Evolutionary conservation across 2,888 invertebrate genomes (phyloP).

Genomic region (Ganaspis brasiliensis): DNA sequence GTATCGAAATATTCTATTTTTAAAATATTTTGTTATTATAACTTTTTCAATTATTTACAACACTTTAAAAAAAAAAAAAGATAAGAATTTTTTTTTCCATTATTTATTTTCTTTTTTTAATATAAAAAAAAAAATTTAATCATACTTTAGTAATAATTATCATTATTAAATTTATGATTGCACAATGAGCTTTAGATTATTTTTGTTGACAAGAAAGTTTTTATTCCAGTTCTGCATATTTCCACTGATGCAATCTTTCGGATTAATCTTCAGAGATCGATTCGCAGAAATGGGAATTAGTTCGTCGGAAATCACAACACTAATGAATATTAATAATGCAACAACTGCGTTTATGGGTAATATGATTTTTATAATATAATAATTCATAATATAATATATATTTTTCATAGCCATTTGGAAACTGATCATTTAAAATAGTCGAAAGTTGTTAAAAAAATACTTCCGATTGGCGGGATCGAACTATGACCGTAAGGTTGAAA

Average conservation of each 20-base stretch:
- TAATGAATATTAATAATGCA: slow-evolving; percentile 88
- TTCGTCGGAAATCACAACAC: slow-evolving; percentile 86
- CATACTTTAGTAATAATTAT: no score
- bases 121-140: no score
- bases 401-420: background rate
- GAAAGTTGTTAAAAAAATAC: no score
- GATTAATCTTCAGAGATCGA: slow-evolving; percentile 86
- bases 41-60: background rate
- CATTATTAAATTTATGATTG: background rate
- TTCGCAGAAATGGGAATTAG: slow-evolving; percentile 84
- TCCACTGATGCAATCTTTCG: slow-evolving; percentile 87
- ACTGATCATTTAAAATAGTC: no score
- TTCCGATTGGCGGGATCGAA: no score
- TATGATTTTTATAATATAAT: slow-evolving; percentile 59
- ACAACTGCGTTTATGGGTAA: slow-evolving; percentile 87
- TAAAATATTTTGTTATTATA: background rate
- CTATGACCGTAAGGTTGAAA: no score
- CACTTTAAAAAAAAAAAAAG: no score
- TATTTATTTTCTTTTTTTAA: slow-evolving; percentile 26
- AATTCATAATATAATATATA: background rate
- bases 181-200: slow-evolving; percentile 14
- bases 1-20: background rate
- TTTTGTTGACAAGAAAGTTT: slow-evolving; percentile 67
- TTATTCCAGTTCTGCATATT: slow-evolving; percentile 84
- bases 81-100: no score